Evolutionary conservation across 2,888 invertebrate genomes (phyloP).

Genomic region (Hyposoter didymator): DNA sequence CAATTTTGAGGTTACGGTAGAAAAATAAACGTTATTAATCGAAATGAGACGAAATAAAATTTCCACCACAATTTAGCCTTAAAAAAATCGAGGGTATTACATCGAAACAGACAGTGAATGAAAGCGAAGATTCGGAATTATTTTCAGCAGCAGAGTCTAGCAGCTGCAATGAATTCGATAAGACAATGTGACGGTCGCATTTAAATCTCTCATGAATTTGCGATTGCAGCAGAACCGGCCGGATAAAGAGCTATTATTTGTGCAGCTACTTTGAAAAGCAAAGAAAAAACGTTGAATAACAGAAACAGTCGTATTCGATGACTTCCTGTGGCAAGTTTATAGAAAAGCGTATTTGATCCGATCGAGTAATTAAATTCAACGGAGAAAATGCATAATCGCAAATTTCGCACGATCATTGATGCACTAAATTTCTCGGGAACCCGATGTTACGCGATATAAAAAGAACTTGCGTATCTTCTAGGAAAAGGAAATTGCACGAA

Average conservation of each 20-base stretch:
- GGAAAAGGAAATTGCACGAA: neutral
- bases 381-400: neutral
- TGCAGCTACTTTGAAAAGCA: neutral
- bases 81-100: neutral
- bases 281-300: slow-evolving; percentile 4
- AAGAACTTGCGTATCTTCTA: neutral
- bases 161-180: slow-evolving; percentile 1
- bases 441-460: neutral
- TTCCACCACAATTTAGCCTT: neutral
- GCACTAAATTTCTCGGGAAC: neutral
- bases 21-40: neutral
- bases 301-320: neutral
- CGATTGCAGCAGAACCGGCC: neutral
- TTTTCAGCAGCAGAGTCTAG: neutral
- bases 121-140: neutral
- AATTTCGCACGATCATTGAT: slow-evolving; percentile 3
- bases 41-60: neutral
- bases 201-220: slow-evolving; percentile 4
- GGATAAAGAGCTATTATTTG: neutral
- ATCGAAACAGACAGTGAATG: neutral
- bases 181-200: neutral
- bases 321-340: neutral
- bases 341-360: neutral
- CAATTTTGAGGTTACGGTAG: neutral
- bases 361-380: neutral